Evolutionary conservation across 2,888 invertebrate species (phyloP), one percentile per base, ranked within the genome.

Genomic region (Eupithecia subumbrata): DNA sequence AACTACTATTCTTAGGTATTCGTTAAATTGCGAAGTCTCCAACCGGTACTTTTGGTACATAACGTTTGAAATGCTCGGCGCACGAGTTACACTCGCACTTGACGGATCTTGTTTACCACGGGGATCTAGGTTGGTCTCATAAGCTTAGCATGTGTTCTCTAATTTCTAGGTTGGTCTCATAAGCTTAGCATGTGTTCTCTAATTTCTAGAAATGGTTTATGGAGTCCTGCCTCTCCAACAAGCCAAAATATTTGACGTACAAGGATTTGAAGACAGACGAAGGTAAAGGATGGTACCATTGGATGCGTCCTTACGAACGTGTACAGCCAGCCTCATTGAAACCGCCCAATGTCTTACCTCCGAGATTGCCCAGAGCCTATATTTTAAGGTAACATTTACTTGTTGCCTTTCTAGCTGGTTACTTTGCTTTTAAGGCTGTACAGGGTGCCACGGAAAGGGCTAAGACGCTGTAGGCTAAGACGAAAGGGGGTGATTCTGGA

Each of bases 241-340:
- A 90, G 79, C 94, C 93, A 0, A 88, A 87, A 71, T 84, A 89
- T 76, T 75, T 95, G 40, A 87, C 87, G 0, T 92, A 88, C 79
- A 92, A 91, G 77, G 91, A 94, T 81, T 82, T 93, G 52, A 91
- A 90, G 77, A 81, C 85, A 52, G 91, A 93, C 72, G 37, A 75
- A 0, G 91, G 91, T 2, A 94, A 94, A 87, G 94, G 93, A 0
- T 93, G 92, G 78, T 95, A 95, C 75, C 91, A 92, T 69, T 95
- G 95, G 95, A 95, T 95, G 95, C 87, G 95, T 11, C 94, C 95
- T 0, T 93, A 91, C 77, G 85, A 85, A 5, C 86, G 91, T 75
- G 93, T 91, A 73, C 78, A 84, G 56, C 88, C 91, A 0, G 83
- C 86, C 56, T 88, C 92, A 0, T 85, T 82, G 76, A 90, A 88